A percentile compares a stretch with the other conserved stretches of the same genome.
These are phyloP conservation scores for Antheraea pernyi DNA, from an alignment of 1,140 invertebrate species.

Conservation along the genomic window DNA sequence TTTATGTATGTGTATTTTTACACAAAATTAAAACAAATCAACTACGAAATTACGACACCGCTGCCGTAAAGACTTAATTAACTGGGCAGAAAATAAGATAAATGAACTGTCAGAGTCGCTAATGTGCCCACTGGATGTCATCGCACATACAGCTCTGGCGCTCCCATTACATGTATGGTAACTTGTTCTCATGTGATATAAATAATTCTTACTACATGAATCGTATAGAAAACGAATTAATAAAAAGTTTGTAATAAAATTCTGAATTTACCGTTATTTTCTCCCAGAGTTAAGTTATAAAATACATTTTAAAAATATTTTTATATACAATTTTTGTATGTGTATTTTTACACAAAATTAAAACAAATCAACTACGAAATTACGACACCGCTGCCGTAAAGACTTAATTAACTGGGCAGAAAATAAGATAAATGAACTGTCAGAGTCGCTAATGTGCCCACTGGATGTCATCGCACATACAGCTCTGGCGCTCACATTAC, in stretches of 20 bases:
- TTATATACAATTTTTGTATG: constrained; percentile 30
- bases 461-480: constrained; percentile 37
- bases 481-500: constrained; percentile 16
- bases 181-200: neutral
- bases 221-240: neutral
- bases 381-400: constrained; percentile 49
- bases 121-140: constrained; percentile 45
- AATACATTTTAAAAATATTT: neutral
- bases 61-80: constrained; percentile 59
- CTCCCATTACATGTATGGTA: constrained; percentile 5
- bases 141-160: constrained; percentile 29
- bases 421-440: constrained; percentile 72
- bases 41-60: constrained; percentile 56
- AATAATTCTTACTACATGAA: neutral
- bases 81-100: constrained; percentile 65
- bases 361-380: constrained; percentile 58
- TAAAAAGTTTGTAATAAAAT: neutral
- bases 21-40: constrained; percentile 54
- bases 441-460: constrained; percentile 55
- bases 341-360: constrained; percentile 31
- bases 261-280: neutral
- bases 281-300: neutral
- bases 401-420: constrained; percentile 65
- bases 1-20: constrained; percentile 25
- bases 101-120: constrained; percentile 66